Evolutionary conservation across 1,140 invertebrate genomes (phyloP).

Genomic region (Nixonia krombeini): DNA sequence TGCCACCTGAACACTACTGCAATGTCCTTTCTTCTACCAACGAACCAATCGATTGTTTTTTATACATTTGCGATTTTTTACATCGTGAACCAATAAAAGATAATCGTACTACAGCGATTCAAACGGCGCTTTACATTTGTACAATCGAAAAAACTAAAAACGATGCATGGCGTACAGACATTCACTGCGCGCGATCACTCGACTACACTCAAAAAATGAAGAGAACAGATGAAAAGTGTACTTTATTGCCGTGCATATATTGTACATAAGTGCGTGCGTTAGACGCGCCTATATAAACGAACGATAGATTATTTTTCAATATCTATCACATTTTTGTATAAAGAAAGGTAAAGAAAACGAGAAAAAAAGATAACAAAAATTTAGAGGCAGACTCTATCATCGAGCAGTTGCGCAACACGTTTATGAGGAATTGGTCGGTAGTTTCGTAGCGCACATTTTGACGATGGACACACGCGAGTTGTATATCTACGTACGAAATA

Average conservation of each 20-base stretch:
- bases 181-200: neutral
- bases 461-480: neutral
- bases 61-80: slow-evolving; percentile 5
- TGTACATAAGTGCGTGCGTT: neutral
- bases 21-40: neutral
- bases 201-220: neutral
- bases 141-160: too few relatives aligned
- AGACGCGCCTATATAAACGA: neutral
- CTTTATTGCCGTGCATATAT: slow-evolving; percentile 1
- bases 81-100: neutral
- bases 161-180: too few relatives aligned
- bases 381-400: neutral
- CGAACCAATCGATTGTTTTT: neutral
- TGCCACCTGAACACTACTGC: neutral
- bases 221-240: neutral
- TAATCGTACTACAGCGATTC: neutral
- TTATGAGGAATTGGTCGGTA: neutral
- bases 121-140: neutral
- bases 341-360: neutral
- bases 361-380: neutral
- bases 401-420: neutral
- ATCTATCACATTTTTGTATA: slow-evolving; percentile 2
- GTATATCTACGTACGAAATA: neutral
- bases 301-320: neutral
- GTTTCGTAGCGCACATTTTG: neutral